A percentile compares a stretch with the other conserved stretches of the same genome.
These are phyloP conservation scores for Fragum sueziense DNA, from an alignment of 2,888 invertebrate species.

Conservation along the genomic window DNA sequence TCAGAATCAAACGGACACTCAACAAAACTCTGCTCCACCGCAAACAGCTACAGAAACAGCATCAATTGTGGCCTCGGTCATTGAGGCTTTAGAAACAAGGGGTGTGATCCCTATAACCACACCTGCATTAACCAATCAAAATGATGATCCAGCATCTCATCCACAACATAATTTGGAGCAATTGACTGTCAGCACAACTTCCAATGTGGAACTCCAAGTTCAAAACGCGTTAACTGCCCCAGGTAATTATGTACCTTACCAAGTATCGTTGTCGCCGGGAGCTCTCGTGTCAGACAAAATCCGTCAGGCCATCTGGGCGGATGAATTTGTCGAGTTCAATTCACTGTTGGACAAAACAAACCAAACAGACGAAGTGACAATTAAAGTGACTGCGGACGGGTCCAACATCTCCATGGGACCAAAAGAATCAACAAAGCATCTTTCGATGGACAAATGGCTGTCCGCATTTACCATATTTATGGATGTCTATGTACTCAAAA, in stretches of 20 bases:
- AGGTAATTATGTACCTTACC: no score
- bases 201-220: no score
- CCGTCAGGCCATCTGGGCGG: conserved; percentile 27
- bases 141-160: not conserved
- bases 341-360: not conserved
- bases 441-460: not conserved
- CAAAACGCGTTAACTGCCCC: no score
- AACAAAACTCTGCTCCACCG: not conserved
- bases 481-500: conserved; percentile 6
- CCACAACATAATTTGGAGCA: no score
- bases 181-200: no score
- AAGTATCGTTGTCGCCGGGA: not conserved
- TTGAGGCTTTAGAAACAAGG: not conserved
- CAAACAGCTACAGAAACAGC: not conserved
- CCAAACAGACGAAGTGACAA: not conserved
- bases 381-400: not conserved
- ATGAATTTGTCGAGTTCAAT: no score
- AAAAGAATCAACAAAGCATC: not conserved
- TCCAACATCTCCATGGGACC: not conserved
- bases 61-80: not conserved
- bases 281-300: not conserved
- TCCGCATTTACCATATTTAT: conserved; percentile 25
- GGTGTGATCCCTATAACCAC: not conserved
- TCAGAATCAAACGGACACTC: not conserved
- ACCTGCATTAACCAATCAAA: not conserved